These are phyloP conservation scores for Brachionus manjavacas DNA, from an alignment of 1,140 invertebrate genomes.

Conservation along the genomic window DNA sequence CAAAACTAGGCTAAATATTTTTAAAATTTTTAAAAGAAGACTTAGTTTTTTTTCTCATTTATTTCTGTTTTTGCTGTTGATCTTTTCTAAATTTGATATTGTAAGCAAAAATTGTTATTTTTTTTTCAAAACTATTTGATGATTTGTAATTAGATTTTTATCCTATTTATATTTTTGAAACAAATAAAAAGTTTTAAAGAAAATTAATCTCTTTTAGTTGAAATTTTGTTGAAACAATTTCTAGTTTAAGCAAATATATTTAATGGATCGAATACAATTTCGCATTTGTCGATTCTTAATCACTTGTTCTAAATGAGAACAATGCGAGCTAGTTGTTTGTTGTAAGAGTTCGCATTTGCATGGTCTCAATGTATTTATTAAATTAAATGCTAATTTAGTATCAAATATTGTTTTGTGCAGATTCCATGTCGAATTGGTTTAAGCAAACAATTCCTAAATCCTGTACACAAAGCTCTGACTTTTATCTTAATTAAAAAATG, in stretches of 20 bases:
- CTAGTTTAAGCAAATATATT: conserved; percentile 17
- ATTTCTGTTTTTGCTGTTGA: not conserved
- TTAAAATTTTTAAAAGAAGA: conserved; percentile 16
- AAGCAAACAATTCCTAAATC: conserved; percentile 10
- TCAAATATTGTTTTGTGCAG: conserved; percentile 6
- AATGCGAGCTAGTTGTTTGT: not conserved
- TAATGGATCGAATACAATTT: not conserved
- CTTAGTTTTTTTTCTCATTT: not conserved
- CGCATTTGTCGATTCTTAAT: not conserved
- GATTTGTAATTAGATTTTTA: conserved; percentile 36
- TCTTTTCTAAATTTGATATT: not conserved
- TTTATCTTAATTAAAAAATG: not conserved
- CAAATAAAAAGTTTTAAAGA: conserved; percentile 12
- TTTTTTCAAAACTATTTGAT: conserved; percentile 8
- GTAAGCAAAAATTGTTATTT: conserved; percentile 1
- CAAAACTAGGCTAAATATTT: conserved; percentile 7
- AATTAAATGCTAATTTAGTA: conserved; percentile 20
- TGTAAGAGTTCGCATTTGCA: not conserved
- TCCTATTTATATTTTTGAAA: conserved; percentile 32
- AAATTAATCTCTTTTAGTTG: not conserved
- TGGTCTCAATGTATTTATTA: conserved; percentile 16
- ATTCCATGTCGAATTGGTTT: conserved; percentile 22
- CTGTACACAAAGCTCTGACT: not conserved
- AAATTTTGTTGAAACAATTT: not conserved
- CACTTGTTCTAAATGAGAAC: not conserved